Evolutionary conservation across 2,113 vertebrate species (phyloP), one percentile per base, ranked within the genome.

Genomic region (Oncorhynchus nerka): DNA sequence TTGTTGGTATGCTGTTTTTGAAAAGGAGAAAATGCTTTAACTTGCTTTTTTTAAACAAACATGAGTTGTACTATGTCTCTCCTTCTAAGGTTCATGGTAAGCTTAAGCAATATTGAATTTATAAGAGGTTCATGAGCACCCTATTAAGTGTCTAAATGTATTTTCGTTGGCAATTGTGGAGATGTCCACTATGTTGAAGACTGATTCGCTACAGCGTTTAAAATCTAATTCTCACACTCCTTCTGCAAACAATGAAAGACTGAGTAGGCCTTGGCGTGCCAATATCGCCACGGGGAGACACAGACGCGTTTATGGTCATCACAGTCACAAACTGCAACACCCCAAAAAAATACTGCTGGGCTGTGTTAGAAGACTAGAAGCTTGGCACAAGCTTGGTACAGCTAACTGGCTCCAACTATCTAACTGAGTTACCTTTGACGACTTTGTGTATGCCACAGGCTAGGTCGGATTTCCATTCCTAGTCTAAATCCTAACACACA

Each of bases 161-260:
- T 74, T 12, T 49, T 24, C 70, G 26, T 57, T 55, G 48, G 82
- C 55, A 65, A 26, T 32, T 72, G 73, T 48, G 34, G 24, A 24
- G 19, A n/a, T 5, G n/a, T 62, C 7, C n/a, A 19, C n/a, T 24
- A n/a, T 62, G 59, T 62, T 20, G 59, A 22, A 22, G 59, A 61
- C 19, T 61, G 59, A 61, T 22, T 67, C 32, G 57, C 3, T 70
- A 49, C 49, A 59, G 15, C n/a, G 28, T 68, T 65, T 69, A 24
- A 71, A 79, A 51, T 68, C 75, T 64, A 30, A 65, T 75, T 67
- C 20, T 24, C 45, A 71, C 70, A 57, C 30, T 74, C 59, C 26
- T 68, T 70, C 74, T 77, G 78, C 61, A 76, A 64, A 51, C 76
- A 71, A 65, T 74, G 57, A 71, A 71, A 51, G 51, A 12, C n/a